These are phyloP conservation scores for Trinectes maculatus DNA, from an alignment of 2,113 vertebrate genomes.

Conservation along the genomic window DNA sequence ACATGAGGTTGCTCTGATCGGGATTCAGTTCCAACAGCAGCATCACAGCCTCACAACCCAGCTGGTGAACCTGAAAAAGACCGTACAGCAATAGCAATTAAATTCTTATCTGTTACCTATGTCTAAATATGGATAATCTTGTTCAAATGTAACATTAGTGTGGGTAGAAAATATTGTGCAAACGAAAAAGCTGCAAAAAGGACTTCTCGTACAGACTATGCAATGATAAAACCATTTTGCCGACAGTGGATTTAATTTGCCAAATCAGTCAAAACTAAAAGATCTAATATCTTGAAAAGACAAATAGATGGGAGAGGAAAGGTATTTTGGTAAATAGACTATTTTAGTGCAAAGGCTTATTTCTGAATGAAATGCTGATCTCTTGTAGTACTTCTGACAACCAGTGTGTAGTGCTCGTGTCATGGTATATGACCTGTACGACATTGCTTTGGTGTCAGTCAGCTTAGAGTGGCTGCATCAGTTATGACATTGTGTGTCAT, in stretches of 20 bases:
- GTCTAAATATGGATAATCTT: not conserved
- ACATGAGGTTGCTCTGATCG: slow-evolving; percentile 98
- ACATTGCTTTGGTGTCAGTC: not conserved
- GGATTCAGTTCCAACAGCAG: slow-evolving; percentile 96
- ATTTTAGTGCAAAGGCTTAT: not conserved
- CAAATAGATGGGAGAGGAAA: too few species aligned
- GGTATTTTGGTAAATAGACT: not conserved
- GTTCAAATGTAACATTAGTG: not conserved
- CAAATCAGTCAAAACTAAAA: not conserved
- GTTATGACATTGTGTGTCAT: too few species aligned
- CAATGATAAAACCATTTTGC: too few species aligned
- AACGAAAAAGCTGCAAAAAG: too few species aligned
- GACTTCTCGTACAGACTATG: too few species aligned
- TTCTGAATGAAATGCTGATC: not conserved
- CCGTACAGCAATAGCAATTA: not conserved
- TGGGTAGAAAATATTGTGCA: not conserved
- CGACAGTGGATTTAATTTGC: not conserved
- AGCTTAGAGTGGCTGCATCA: too few species aligned
- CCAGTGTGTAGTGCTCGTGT: slow-evolving; percentile 19
- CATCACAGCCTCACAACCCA: slow-evolving; percentile 97
- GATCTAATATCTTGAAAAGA: not conserved
- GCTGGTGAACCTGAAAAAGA: slow-evolving; percentile 90
- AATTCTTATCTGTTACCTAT: not conserved
- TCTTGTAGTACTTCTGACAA: slow-evolving; percentile 30
- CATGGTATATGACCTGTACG: not conserved